phyloP scores from a whole-genome alignment of 2,113 vertebrate genomes.

The Urocynchramus pylzowi region DNA sequence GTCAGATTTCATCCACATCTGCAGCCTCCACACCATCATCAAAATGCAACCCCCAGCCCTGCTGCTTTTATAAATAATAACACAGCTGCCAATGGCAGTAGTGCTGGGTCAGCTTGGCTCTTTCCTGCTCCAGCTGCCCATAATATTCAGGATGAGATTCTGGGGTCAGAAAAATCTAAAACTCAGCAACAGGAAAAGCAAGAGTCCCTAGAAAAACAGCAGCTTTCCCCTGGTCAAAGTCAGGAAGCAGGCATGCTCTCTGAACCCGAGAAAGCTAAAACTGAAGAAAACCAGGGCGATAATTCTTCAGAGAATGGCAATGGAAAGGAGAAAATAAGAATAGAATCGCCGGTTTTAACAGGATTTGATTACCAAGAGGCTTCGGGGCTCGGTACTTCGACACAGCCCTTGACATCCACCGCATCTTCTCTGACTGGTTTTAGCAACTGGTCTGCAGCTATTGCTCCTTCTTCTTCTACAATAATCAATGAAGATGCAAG shows the following conservation, averaged over 20 bases:
- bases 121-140: slow-evolving; percentile 91
- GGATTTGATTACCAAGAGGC: slow-evolving; percentile 97
- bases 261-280: slow-evolving; percentile 85
- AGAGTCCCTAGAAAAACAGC: slow-evolving; percentile 93
- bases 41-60: slow-evolving; percentile 91
- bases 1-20: slow-evolving; percentile 97
- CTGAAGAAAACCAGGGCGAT: slow-evolving; percentile 87
- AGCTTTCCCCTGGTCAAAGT: slow-evolving; percentile 86
- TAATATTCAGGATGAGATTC: slow-evolving; percentile 99
- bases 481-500: slow-evolving; percentile 95
- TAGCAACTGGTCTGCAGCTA: slow-evolving; percentile 97
- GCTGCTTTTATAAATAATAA: slow-evolving; percentile 96
- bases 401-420: slow-evolving; percentile 89
- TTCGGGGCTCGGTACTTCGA: slow-evolving; percentile 87
- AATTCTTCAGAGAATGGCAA: slow-evolving; percentile 84
- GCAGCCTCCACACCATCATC: slow-evolving; percentile 93
- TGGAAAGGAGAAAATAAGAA: slow-evolving; percentile 91
- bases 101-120: slow-evolving; percentile 94
- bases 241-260: slow-evolving; percentile 89
- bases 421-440: slow-evolving; percentile 94
- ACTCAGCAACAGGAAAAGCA: slow-evolving; percentile 92
- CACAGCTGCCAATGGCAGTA: slow-evolving; percentile 93
- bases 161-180: slow-evolving; percentile 96
- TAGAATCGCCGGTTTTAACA: slow-evolving; percentile 91
- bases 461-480: slow-evolving; percentile 91